Percentiles rank a stretch among this genome's conserved stretches.
These are phyloP conservation scores for Gobio occitaniae DNA, from an alignment of 2,797 vertebrate genomes.

Conservation along the genomic window DNA sequence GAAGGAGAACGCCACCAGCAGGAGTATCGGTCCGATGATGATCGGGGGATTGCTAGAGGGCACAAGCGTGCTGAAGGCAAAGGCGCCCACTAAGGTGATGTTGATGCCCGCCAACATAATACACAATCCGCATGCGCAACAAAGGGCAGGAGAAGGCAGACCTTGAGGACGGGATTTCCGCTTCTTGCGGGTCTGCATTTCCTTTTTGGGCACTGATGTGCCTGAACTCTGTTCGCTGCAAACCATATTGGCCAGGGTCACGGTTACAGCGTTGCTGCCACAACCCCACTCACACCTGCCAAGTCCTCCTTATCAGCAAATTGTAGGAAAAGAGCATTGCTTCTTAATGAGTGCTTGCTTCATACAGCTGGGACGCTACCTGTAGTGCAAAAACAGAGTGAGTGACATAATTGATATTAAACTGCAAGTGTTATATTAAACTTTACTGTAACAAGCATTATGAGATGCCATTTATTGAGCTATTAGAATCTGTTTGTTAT, in stretches of 20 bases:
- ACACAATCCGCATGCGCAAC: slow-evolving; percentile 95
- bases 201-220: slow-evolving; percentile 69
- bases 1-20: slow-evolving; percentile 86
- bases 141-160: slow-evolving; percentile 91
- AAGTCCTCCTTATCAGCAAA: slow-evolving; percentile 11
- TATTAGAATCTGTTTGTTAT: neutral
- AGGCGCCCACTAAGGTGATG: slow-evolving; percentile 95
- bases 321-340: slow-evolving; percentile 5
- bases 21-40: slow-evolving; percentile 87
- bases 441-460: neutral
- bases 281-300: slow-evolving; percentile 16
- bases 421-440: neutral
- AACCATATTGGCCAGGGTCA: slow-evolving; percentile 67
- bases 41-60: slow-evolving; percentile 88
- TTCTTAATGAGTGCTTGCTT: slow-evolving; percentile 3
- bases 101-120: slow-evolving; percentile 98
- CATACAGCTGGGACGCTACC: slow-evolving; percentile 5
- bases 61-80: slow-evolving; percentile 88
- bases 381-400: slow-evolving; percentile 28
- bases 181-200: slow-evolving; percentile 66
- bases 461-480: neutral
- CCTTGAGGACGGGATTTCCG: slow-evolving; percentile 79
- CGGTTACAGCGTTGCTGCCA: neutral
- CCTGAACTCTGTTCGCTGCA: slow-evolving; percentile 76
- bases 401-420: slow-evolving; percentile 6